phyloP scores from a whole-genome alignment of 2,113 vertebrate species.

The Plecotus auritus region DNA sequence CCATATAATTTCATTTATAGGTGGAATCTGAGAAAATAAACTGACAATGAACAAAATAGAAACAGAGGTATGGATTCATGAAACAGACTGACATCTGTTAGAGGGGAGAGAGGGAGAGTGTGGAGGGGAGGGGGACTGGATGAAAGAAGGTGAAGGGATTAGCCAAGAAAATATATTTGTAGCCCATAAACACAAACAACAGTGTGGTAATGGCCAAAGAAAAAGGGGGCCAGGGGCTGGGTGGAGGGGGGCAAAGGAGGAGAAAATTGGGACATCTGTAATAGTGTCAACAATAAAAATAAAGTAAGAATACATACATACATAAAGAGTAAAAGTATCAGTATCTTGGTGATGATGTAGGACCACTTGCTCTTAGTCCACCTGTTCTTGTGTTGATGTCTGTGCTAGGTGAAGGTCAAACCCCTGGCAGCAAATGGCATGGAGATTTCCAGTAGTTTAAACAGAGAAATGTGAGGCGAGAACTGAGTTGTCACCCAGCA shows the following conservation, averaged over 20 bases:
- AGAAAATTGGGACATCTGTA: background rate
- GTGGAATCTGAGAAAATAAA: background rate
- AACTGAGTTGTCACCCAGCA: background rate
- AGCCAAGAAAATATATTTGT: background rate
- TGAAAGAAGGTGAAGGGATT: background rate
- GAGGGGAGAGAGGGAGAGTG: background rate
- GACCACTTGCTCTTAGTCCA: no score
- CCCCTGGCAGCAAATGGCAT: fast-evolving
- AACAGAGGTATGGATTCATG: background rate
- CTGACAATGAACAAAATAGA: background rate
- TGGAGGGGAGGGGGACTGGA: background rate
- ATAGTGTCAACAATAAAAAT: background rate
- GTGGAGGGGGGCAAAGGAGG: background rate
- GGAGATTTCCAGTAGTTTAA: background rate
- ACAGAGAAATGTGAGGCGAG: background rate
- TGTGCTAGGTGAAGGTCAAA: background rate
- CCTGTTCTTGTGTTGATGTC: background rate
- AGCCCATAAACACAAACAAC: background rate
- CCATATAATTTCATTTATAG: background rate
- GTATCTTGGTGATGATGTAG: background rate
- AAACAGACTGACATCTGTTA: background rate
- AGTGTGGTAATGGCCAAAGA: background rate
- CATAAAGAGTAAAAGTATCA: background rate
- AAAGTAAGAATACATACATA: background rate
- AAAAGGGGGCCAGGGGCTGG: background rate